Evolutionary conservation across 1,140 invertebrate species (phyloP).

Genomic region (Papilio aristodemus): DNA sequence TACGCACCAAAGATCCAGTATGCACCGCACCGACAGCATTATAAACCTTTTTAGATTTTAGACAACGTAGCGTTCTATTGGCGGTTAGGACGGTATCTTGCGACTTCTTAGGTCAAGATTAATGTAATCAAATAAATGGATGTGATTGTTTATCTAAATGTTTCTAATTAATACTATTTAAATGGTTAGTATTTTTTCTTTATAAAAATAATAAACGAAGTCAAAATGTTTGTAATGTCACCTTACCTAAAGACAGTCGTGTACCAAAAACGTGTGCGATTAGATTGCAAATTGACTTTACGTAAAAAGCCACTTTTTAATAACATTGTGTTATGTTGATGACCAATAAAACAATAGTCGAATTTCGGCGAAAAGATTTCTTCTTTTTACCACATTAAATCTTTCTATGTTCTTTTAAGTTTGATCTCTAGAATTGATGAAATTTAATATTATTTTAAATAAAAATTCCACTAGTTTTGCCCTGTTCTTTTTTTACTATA

Average conservation of each 20-base stretch:
- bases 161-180: conserved; percentile 16
- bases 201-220: background rate
- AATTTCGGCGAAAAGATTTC: background rate
- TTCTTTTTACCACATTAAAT: background rate
- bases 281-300: background rate
- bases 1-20: conserved; percentile 24
- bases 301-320: background rate
- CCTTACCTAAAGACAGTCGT: background rate
- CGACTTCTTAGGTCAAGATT: background rate
- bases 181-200: background rate
- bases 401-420: background rate
- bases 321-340: conserved; percentile 2
- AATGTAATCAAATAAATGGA: conserved; percentile 6
- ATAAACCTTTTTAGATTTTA: conserved; percentile 13
- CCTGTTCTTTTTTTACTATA: background rate
- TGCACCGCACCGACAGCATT: background rate
- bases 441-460: background rate
- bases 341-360: conserved; percentile 12
- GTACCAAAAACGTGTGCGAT: background rate
- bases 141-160: conserved; percentile 14
- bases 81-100: background rate
- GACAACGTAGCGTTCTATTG: background rate
- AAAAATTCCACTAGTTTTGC: background rate
- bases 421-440: conserved; percentile 17
- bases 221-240: background rate